These are phyloP conservation scores for Intellagama lesueurii DNA, from an alignment of 2,797 vertebrate genomes.

Conservation along the genomic window DNA sequence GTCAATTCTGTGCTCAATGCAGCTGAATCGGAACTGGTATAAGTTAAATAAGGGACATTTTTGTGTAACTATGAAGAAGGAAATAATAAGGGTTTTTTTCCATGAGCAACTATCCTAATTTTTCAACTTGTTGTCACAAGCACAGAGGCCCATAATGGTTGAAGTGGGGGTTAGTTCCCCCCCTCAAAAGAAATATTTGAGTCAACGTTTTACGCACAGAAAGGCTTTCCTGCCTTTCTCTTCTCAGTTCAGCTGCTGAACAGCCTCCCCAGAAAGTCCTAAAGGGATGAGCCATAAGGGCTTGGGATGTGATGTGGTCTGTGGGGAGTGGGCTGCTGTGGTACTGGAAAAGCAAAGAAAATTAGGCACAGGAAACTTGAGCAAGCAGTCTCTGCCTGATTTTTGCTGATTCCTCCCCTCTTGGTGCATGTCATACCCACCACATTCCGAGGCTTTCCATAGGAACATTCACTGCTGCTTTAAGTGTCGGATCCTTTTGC, in stretches of 20 bases:
- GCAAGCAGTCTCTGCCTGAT: not conserved
- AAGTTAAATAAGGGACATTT: slow-evolving; percentile 19
- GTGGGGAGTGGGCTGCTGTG: too few relatives aligned
- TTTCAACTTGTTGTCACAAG: slow-evolving; percentile 21
- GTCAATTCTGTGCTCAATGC: not conserved
- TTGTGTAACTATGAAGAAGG: slow-evolving; percentile 19
- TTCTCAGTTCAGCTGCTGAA: not conserved
- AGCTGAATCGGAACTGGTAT: slow-evolving; percentile 16
- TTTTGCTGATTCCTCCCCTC: not conserved
- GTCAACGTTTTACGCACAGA: too few relatives aligned
- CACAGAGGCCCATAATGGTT: not conserved
- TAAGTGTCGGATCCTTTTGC: too few relatives aligned
- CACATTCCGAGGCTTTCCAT: not conserved
- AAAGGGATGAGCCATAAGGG: too few relatives aligned
- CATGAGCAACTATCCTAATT: slow-evolving; percentile 27
- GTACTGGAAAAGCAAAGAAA: not conserved
- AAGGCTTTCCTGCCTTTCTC: not conserved
- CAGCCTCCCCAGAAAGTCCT: not conserved
- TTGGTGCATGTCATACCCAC: not conserved
- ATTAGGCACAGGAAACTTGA: not conserved
- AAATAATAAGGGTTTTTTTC: slow-evolving; percentile 13
- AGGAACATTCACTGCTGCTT: too few relatives aligned
- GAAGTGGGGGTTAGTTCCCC: not conserved
- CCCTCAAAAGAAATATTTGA: not conserved
- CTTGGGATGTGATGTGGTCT: not conserved